phyloP scores from a whole-genome alignment of 2,113 vertebrate genomes.

The Blennius ocellaris region DNA sequence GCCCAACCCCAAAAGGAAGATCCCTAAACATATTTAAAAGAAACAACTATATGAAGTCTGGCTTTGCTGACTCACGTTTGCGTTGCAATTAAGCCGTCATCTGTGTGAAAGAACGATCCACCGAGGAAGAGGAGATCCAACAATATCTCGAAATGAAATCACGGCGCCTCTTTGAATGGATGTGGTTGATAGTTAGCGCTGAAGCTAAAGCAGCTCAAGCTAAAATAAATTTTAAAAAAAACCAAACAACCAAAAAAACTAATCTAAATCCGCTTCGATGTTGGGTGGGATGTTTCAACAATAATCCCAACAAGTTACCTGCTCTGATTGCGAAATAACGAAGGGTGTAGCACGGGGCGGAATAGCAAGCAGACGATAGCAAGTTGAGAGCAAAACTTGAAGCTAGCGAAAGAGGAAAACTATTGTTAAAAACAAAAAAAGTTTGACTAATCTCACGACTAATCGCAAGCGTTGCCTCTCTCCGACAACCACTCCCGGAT shows the following conservation, averaged over 20 bases:
- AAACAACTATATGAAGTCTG: constrained; percentile 12
- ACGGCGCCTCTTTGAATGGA: constrained; percentile 26
- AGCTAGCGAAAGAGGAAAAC: no score
- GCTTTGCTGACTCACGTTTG: background rate
- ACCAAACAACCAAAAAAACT: background rate
- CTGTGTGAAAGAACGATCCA: no score
- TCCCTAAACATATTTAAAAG: background rate
- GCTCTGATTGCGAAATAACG: background rate
- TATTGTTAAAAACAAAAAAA: no score
- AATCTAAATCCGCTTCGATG: background rate
- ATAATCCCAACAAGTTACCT: background rate
- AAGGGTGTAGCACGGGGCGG: background rate
- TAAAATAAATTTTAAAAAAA: no score
- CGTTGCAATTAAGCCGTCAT: background rate
- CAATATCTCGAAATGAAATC: constrained; percentile 37
- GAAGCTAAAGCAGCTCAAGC: constrained; percentile 45
- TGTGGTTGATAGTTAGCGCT: constrained; percentile 35
- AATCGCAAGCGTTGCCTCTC: no score
- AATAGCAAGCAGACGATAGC: constrained; percentile 17
- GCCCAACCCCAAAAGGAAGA: constrained; percentile 42
- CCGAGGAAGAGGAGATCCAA: background rate
- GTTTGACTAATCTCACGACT: no score
- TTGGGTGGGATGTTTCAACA: background rate
- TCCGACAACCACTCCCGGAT: no score
- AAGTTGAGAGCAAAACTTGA: constrained; percentile 51